These are phyloP conservation scores for Acrocephalus scirpaceus DNA, from an alignment of 2,797 vertebrate species.

Conservation along the genomic window DNA sequence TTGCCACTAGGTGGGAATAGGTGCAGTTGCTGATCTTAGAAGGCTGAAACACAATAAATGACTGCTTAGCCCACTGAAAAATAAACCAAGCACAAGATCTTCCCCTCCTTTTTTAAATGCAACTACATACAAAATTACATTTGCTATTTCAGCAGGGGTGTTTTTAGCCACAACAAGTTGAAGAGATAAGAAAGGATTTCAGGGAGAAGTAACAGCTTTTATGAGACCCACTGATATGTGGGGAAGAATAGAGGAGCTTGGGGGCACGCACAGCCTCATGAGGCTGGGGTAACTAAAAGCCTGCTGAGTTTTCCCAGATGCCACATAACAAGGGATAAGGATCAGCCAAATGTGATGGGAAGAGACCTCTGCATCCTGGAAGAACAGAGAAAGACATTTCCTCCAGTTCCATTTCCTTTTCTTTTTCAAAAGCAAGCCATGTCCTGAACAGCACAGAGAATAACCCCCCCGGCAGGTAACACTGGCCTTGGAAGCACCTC, in stretches of 20 bases:
- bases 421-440: not conserved
- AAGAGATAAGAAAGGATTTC: not conserved
- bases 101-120: rapidly evolving
- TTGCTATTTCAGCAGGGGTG: not conserved
- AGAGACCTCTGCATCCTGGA: not conserved
- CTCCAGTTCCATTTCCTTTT: not conserved
- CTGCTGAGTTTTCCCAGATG: not conserved
- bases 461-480: not conserved
- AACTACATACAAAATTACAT: not conserved
- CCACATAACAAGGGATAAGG: not conserved
- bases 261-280: rapidly evolving
- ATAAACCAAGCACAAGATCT: not conserved
- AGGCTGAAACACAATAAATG: not conserved
- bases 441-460: not conserved
- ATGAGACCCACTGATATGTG: rapidly evolving
- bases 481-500: not conserved
- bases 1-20: not conserved
- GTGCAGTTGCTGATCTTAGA: not conserved
- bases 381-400: not conserved
- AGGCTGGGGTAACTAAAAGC: not conserved
- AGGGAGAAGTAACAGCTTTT: not conserved
- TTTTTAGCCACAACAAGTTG: not conserved
- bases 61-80: not conserved
- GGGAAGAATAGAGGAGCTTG: not conserved
- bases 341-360: not conserved